Evolutionary conservation across 2,113 vertebrate species (phyloP).

Genomic region (Colistium nudipinnis): DNA sequence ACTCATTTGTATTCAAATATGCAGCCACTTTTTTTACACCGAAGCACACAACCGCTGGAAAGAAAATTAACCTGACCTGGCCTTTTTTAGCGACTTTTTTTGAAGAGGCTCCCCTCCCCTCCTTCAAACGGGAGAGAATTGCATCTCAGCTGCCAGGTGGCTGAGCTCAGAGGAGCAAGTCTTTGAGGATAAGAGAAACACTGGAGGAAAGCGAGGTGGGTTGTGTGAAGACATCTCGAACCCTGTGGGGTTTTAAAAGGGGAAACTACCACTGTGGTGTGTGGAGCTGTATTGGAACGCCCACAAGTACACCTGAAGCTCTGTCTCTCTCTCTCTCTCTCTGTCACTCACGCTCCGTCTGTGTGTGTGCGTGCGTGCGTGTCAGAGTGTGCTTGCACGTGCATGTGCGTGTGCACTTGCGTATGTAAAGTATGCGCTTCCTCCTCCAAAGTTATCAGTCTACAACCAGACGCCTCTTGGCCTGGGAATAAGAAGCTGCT

Average conservation of each 20-base stretch:
- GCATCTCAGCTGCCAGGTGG: slow-evolving; percentile 38
- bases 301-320: slow-evolving; percentile 35
- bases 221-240: slow-evolving; percentile 51
- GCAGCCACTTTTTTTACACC: neutral
- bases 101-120: slow-evolving; percentile 17
- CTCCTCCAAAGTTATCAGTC: slow-evolving; percentile 63
- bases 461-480: slow-evolving; percentile 55
- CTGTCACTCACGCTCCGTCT: too few relatives aligned
- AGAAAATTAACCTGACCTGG: slow-evolving; percentile 19
- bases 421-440: slow-evolving; percentile 18
- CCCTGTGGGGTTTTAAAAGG: slow-evolving; percentile 51
- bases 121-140: slow-evolving; percentile 41
- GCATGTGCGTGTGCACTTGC: slow-evolving; percentile 4
- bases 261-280: slow-evolving; percentile 30
- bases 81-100: slow-evolving; percentile 8
- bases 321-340: too few relatives aligned
- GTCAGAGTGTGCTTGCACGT: slow-evolving; percentile 9
- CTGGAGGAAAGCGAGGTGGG: slow-evolving; percentile 30
- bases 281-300: slow-evolving; percentile 33
- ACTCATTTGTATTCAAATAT: neutral
- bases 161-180: slow-evolving; percentile 36
- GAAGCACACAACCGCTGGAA: neutral
- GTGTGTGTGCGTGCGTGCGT: slow-evolving; percentile 8
- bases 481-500: slow-evolving; percentile 58
- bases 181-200: slow-evolving; percentile 53